A percentile compares a stretch with the other conserved stretches of the same genome.
phyloP scores from a whole-genome alignment of 2,113 vertebrate genomes.

The Castor canadensis region DNA sequence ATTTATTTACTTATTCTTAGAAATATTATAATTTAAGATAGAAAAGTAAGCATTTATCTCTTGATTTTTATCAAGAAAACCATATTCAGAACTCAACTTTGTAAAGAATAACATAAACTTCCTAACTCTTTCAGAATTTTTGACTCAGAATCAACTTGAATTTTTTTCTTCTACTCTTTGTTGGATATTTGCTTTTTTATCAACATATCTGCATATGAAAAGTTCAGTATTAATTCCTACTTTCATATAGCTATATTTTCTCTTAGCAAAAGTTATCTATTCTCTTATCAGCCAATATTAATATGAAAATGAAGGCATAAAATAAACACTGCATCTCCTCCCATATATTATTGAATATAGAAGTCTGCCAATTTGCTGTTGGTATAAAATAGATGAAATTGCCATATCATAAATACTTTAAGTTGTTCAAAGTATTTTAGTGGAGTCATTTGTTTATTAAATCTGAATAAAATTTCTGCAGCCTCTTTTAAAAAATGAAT shows the following conservation, averaged over 20 bases:
- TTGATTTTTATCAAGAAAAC: neutral
- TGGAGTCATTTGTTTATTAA: neutral
- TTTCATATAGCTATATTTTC: constrained; percentile 1
- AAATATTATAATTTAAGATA: neutral
- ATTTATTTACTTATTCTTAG: neutral
- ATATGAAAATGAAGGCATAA: constrained; percentile 22
- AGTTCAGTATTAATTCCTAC: neutral
- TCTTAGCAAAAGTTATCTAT: constrained; percentile 15
- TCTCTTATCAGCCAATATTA: constrained; percentile 10
- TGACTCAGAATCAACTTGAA: neutral
- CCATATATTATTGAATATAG: constrained; percentile 3
- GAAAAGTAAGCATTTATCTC: neutral
- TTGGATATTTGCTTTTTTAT: constrained; percentile 37
- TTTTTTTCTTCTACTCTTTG: neutral
- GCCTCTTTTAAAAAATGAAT: neutral
- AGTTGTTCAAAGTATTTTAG: neutral
- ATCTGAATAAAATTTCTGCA: neutral
- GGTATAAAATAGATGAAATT: constrained; percentile 13
- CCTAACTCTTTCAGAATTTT: neutral
- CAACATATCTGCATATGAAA: neutral
- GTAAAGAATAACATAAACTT: neutral
- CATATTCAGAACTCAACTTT: neutral
- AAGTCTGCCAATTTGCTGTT: neutral
- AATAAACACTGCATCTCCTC: constrained; percentile 28
- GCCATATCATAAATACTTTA: neutral